These are phyloP conservation scores for Junonia oenone DNA, from an alignment of 2,888 invertebrate species.

Conservation along the genomic window DNA sequence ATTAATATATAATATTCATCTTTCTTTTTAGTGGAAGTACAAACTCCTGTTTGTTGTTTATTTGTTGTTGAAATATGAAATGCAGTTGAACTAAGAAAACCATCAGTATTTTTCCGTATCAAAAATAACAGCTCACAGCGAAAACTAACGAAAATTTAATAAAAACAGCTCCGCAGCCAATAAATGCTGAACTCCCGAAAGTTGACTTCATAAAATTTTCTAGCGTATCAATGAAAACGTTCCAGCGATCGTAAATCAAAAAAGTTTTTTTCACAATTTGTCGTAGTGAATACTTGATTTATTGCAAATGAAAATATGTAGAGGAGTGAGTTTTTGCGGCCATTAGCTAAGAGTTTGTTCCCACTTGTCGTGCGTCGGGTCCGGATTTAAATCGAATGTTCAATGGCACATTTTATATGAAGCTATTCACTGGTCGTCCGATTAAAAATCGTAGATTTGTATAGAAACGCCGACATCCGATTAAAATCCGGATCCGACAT, in stretches of 20 bases:
- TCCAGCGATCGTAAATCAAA: slow-evolving; percentile 15
- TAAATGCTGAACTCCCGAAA: neutral
- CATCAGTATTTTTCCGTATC: neutral
- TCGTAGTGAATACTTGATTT: slow-evolving; percentile 25
- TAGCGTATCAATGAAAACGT: slow-evolving; percentile 10
- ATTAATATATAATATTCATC: too few relatives aligned
- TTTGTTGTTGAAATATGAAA: too few relatives aligned
- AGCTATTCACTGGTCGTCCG: too few relatives aligned
- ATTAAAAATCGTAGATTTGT: too few relatives aligned
- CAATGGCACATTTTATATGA: too few relatives aligned
- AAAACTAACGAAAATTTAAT: neutral
- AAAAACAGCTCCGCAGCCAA: neutral
- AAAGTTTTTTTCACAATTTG: slow-evolving; percentile 22
- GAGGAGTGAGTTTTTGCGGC: slow-evolving; percentile 32
- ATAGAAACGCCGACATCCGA: too few relatives aligned
- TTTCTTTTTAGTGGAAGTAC: too few relatives aligned
- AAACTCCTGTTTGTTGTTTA: too few relatives aligned
- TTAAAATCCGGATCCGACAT: too few relatives aligned
- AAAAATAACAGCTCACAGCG: neutral
- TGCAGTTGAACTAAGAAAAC: neutral
- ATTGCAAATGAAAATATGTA: slow-evolving; percentile 26
- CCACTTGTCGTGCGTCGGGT: too few relatives aligned
- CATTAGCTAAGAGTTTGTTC: too few relatives aligned
- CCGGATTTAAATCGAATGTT: too few relatives aligned
- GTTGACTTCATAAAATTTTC: slow-evolving; percentile 6